Evolutionary conservation across 1,140 invertebrate genomes (phyloP).

Genomic region (Geopemphigus sp.): DNA sequence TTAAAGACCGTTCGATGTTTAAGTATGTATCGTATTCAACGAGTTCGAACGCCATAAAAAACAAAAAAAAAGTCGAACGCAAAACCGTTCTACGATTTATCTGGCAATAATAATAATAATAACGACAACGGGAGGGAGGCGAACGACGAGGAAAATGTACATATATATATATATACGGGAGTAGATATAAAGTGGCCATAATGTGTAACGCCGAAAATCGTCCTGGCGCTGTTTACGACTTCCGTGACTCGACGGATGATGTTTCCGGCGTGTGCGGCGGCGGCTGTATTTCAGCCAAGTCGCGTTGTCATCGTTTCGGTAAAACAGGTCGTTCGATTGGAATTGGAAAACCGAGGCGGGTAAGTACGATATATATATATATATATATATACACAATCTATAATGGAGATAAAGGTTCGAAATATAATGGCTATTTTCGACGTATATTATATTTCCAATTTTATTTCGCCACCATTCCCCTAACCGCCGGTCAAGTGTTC

Average conservation of each 20-base stretch:
- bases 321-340: conserved; percentile 26
- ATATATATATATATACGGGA: too few relatives aligned
- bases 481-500: too few relatives aligned
- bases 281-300: neutral
- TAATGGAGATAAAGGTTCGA: neutral
- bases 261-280: neutral
- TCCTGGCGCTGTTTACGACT: conserved; percentile 22
- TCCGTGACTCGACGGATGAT: conserved; percentile 16
- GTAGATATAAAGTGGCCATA: neutral
- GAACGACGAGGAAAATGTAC: neutral
- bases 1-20: neutral
- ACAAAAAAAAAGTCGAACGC: neutral
- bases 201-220: conserved; percentile 20
- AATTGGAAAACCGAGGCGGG: neutral
- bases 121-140: neutral
- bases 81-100: conserved; percentile 13
- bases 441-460: too few relatives aligned
- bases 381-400: too few relatives aligned
- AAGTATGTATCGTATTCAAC: conserved; percentile 1
- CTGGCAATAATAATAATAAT: neutral
- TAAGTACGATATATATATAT: neutral
- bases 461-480: too few relatives aligned
- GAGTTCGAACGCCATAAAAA: conserved; percentile 25
- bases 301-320: conserved; percentile 13
- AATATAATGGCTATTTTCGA: neutral